Evolutionary conservation across 2,113 vertebrate genomes (phyloP).

Genomic region (Rhynchomys soricoides): DNA sequence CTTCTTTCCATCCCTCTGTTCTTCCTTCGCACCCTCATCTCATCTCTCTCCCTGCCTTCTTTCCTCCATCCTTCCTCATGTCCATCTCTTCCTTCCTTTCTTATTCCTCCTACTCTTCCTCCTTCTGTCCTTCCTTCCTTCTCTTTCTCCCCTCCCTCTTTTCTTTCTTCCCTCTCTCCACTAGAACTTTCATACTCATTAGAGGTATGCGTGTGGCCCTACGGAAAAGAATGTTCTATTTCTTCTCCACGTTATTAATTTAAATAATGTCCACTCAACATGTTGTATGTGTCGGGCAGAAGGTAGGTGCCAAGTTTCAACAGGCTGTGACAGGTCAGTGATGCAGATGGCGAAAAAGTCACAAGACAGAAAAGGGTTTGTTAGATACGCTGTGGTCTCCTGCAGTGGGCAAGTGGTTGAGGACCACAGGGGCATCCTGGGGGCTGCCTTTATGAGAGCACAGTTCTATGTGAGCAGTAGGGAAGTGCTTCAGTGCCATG

Average conservation of each 20-base stretch:
- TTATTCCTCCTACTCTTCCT: too few species aligned
- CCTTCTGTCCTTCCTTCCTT: rapidly evolving
- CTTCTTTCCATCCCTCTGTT: too few species aligned
- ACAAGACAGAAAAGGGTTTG: neutral
- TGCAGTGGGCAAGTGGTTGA: neutral
- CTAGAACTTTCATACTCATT: neutral
- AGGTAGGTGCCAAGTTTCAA: neutral
- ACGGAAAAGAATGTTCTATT: neutral
- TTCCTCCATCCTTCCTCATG: too few species aligned
- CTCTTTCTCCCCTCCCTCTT: neutral
- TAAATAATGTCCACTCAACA: neutral
- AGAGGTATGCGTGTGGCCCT: neutral
- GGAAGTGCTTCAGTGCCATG: neutral
- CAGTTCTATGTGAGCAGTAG: neutral
- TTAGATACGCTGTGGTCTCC: neutral
- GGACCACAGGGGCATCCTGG: neutral
- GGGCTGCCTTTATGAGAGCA: neutral
- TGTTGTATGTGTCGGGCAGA: neutral
- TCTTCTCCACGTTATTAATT: neutral
- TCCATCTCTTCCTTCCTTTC: too few species aligned
- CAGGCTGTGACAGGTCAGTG: neutral
- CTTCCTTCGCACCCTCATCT: neutral
- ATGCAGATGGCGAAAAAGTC: neutral
- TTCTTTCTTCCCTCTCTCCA: neutral
- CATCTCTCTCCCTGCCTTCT: neutral